Evolutionary conservation across 2,888 invertebrate genomes (phyloP).

Genomic region (Ametastegia equiseti): DNA sequence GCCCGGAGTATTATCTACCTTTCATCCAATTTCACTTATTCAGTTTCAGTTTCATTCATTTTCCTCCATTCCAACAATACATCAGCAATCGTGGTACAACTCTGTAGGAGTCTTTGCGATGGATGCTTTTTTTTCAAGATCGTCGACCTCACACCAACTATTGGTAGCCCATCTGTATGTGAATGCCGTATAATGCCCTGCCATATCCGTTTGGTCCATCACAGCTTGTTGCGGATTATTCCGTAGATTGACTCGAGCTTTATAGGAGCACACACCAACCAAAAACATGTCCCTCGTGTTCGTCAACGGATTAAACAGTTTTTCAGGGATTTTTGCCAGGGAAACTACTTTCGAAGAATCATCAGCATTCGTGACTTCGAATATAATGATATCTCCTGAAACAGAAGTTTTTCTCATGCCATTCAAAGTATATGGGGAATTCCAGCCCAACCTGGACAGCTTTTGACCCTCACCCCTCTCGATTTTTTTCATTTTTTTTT

Average conservation of each 20-base stretch:
- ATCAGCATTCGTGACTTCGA: slow-evolving; percentile 4
- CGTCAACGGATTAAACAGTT: background rate
- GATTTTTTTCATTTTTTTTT: too few relatives aligned
- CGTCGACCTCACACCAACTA: background rate
- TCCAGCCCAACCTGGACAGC: too few relatives aligned
- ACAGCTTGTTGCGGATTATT: background rate
- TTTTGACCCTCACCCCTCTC: too few relatives aligned
- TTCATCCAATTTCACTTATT: background rate
- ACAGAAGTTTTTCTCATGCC: background rate
- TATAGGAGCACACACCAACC: slow-evolving; percentile 15
- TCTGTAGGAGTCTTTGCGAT: slow-evolving; percentile 13
- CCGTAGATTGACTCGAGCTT: background rate
- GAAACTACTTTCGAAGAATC: background rate
- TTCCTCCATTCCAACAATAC: too few relatives aligned
- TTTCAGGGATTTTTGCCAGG: slow-evolving; percentile 1
- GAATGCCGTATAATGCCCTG: slow-evolving; percentile 8
- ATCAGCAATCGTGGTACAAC: background rate
- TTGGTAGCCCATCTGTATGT: slow-evolving; percentile 7
- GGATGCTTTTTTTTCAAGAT: background rate
- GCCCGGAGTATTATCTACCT: too few relatives aligned
- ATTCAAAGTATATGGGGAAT: background rate
- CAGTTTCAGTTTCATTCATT: too few relatives aligned
- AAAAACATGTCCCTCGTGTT: background rate
- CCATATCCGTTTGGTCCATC: background rate
- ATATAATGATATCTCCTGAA: slow-evolving; percentile 15